phyloP scores from a whole-genome alignment of 2,888 invertebrate species.

The Cerastoderma edule region DNA sequence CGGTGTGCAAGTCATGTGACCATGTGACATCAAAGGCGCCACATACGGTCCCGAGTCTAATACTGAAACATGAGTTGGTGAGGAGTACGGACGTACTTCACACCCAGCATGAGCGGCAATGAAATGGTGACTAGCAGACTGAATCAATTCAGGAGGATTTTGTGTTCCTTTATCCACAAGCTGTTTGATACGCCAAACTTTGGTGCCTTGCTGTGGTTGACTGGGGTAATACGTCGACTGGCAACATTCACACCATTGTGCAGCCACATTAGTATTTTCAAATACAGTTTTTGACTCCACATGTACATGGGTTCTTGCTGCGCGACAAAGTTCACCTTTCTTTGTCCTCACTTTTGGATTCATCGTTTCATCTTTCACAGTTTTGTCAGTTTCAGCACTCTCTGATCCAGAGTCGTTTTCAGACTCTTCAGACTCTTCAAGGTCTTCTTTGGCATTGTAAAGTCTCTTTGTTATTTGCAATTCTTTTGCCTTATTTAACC shows the following conservation, averaged over 20 bases:
- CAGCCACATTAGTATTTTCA: conserved; percentile 42
- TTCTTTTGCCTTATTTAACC: conserved; percentile 52
- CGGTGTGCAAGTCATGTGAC: conserved; percentile 50
- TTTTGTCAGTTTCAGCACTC: conserved; percentile 31
- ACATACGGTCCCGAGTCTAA: conserved; percentile 58
- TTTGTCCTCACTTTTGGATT: conserved; percentile 41
- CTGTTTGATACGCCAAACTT: conserved; percentile 60
- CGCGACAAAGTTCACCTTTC: conserved; percentile 53
- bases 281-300: conserved; percentile 54
- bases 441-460: conserved; percentile 11
- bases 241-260: conserved; percentile 59
- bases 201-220: conserved; percentile 48
- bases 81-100: conserved; percentile 54
- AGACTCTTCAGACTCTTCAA: conserved; percentile 31
- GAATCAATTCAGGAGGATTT: conserved; percentile 47
- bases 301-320: conserved; percentile 62
- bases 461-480: conserved; percentile 32
- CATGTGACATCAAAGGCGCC: conserved; percentile 52
- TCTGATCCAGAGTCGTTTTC: conserved; percentile 27
- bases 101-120: conserved; percentile 49
- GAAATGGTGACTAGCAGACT: conserved; percentile 55
- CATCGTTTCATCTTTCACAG: conserved; percentile 29
- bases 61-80: conserved; percentile 54
- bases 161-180: conserved; percentile 49
- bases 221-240: conserved; percentile 56